Conservation (phyloP, 2,113 vertebrate species). For the Nibea coibor region DNA sequence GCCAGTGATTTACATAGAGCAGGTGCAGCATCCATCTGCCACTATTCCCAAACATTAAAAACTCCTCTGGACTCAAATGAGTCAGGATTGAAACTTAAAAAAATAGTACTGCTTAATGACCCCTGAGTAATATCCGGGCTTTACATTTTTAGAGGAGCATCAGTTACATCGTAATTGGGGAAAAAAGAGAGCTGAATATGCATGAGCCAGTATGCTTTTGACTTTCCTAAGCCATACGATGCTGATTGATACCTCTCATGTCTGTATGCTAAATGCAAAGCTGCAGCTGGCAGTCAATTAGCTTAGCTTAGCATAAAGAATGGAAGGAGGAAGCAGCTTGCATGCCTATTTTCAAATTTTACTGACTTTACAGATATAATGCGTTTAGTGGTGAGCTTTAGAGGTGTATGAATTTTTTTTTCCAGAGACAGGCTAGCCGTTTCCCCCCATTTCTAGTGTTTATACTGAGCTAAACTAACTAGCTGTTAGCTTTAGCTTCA, state of each 20-base stretch:
- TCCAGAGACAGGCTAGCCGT: neutral
- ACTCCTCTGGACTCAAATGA: conserved; percentile 23
- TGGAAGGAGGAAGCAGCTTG: neutral
- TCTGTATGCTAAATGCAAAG: neutral
- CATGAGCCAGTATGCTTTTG: neutral
- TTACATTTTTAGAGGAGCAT: conserved; percentile 8
- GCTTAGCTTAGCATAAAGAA: neutral
- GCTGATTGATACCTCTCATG: neutral
- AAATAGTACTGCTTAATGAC: conserved; percentile 37
- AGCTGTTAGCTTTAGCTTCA: neutral
- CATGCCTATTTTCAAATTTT: neutral
- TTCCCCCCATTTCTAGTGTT: too few species aligned
- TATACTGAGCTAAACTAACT: neutral
- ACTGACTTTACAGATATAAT: too few species aligned
- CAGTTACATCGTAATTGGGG: neutral
- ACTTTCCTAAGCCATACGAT: neutral
- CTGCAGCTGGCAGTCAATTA: neutral
- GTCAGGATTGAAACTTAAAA: conserved; percentile 42
- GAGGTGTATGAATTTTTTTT: neutral
- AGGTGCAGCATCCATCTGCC: conserved; percentile 76
- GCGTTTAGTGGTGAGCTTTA: neutral
- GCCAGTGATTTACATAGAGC: conserved; percentile 54
- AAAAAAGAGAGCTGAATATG: conserved; percentile 9
- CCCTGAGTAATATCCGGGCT: conserved; percentile 27
- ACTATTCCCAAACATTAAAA: conserved; percentile 56